Evolutionary conservation across 2,888 invertebrate species (phyloP), one percentile per base, ranked within the genome.

Genomic region (Eledona agricola): DNA sequence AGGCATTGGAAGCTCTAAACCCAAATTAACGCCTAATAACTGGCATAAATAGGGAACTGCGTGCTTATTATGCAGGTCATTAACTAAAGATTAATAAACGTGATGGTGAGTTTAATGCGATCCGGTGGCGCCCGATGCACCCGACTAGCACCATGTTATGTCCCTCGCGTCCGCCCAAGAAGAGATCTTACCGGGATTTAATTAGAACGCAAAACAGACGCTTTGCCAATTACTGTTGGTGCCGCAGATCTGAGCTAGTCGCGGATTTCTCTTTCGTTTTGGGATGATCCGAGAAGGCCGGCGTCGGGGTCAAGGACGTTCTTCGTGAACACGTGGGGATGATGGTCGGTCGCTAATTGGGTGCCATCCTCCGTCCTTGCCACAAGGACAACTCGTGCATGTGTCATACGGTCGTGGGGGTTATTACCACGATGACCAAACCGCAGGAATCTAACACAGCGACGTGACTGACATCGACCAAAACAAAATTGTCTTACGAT

Each of bases 191-290:
- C 32, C 28, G 43, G 49, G 47, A 57, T 55, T 63, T 63, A 59
- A 62, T 62, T 60, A 62, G 54, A 56, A 59, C 60, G 57, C 47
- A 51, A 52, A 59, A 56, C 47, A 58, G 49, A 52, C 57, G 53
- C 45, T 59, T 57, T 45, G 62, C 58, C 60, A 63, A 65, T 64
- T 65, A 64, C 60, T 56, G 62, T 58, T 59, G 65, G 60, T 64
- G 63, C 60, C 62, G 58, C 49, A 42, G 55, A 62, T 63, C 60
- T 54, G 54, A 37, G 46, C 46, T 55, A 31, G 26, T 15, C 32
- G 56, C 46, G 12, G 16, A 47, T 42, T 47, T 53, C 47, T 53
- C 53, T 47, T 46, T 47, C 42, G 32, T 42, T 46, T 53, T 42
- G 46, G 55, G 60, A 60, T 60, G 58, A 62, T 59, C 60, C 54